phyloP scores from a whole-genome alignment of 2,113 vertebrate species.

The Pontoporia blainvillei region DNA sequence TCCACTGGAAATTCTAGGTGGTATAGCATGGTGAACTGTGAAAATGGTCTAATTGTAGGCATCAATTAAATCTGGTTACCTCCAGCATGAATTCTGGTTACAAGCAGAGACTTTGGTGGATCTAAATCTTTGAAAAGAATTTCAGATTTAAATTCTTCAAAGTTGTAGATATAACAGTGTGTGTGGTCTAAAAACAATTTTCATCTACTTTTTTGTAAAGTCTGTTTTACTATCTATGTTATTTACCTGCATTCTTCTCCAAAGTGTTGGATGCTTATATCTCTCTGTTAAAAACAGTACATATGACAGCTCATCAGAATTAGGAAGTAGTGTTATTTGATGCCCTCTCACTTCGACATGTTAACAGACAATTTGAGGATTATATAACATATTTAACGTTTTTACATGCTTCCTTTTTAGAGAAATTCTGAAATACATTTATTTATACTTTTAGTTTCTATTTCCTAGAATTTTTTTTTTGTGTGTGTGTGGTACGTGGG shows the following conservation, averaged over 20 bases:
- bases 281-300: background rate
- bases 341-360: background rate
- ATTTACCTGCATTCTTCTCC: background rate
- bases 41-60: background rate
- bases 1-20: background rate
- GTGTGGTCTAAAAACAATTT: background rate
- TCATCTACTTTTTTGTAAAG: background rate
- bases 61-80: background rate
- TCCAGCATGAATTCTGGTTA: background rate
- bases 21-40: background rate
- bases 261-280: background rate
- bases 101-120: background rate
- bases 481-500: too few species aligned
- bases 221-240: background rate
- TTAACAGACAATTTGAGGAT: background rate
- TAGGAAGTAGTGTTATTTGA: background rate
- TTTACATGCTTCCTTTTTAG: background rate
- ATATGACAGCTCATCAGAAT: background rate
- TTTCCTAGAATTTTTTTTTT: background rate
- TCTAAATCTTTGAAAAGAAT: background rate
- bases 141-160: background rate
- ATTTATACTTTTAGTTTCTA: background rate
- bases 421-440: background rate
- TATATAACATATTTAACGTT: background rate
- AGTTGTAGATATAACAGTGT: background rate